Conservation (phyloP, 2,113 vertebrate species). For the Tetrax tetrax region DNA sequence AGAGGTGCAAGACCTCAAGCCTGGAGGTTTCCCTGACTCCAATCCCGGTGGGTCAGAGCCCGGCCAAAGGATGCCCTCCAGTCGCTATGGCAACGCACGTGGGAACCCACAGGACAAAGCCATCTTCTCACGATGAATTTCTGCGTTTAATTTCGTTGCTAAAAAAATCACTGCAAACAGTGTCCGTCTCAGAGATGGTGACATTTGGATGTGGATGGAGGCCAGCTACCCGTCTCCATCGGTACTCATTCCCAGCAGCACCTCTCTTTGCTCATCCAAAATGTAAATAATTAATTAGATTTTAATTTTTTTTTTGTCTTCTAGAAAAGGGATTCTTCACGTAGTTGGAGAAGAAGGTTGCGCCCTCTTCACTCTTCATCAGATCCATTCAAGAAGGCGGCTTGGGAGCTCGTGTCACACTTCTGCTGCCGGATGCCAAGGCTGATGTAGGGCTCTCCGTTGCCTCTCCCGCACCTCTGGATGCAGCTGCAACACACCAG, state of each 20-base stretch:
- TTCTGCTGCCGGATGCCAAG: slow-evolving; percentile 56
- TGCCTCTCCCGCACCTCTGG: background rate
- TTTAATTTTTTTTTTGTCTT: background rate
- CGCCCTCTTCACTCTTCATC: slow-evolving; percentile 71
- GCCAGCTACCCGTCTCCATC: background rate
- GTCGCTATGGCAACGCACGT: rapidly evolving
- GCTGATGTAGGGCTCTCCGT: slow-evolving; percentile 44
- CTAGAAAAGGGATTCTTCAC: background rate
- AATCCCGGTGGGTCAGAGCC: background rate
- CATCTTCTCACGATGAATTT: background rate
- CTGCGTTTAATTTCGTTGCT: background rate
- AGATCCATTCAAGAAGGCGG: slow-evolving; percentile 48
- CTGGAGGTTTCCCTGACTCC: background rate
- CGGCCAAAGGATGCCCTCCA: background rate
- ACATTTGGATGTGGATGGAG: rapidly evolving
- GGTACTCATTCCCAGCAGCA: background rate
- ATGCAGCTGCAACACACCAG: slow-evolving; percentile 44
- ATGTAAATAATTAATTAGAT: background rate
- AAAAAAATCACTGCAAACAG: background rate
- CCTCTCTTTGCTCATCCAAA: background rate
- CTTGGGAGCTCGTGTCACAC: background rate
- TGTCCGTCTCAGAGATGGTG: rapidly evolving
- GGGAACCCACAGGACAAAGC: background rate
- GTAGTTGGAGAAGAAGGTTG: background rate
- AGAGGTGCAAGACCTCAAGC: background rate